Percentiles rank a stretch among this genome's conserved stretches.
Evolutionary conservation across 2,888 invertebrate species (phyloP).

Genomic region (Dicycla oo): DNA sequence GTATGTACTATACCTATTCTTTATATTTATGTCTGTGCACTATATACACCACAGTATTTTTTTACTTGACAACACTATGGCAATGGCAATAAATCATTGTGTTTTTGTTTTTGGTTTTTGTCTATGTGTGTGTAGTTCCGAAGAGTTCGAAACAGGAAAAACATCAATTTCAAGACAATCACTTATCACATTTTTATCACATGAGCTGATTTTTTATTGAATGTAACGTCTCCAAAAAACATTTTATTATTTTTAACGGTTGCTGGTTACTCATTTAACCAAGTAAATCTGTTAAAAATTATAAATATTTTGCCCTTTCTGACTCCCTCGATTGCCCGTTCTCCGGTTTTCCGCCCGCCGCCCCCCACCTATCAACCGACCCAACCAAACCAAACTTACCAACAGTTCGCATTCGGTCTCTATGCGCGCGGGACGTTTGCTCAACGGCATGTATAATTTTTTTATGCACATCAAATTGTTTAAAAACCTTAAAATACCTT

Average conservation of each 20-base stretch:
- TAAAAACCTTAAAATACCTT: slow-evolving; percentile 89
- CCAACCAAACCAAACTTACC: slow-evolving; percentile 82
- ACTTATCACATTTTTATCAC: slow-evolving; percentile 55
- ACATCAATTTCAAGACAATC: slow-evolving; percentile 70
- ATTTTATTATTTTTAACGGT: slow-evolving; percentile 42
- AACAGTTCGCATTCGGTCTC: slow-evolving; percentile 91
- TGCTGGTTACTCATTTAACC: slow-evolving; percentile 7
- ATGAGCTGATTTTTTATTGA: slow-evolving; percentile 35
- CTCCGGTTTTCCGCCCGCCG: slow-evolving; percentile 87
- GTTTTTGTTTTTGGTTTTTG: slow-evolving; percentile 40
- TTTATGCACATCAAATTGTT: slow-evolving; percentile 88
- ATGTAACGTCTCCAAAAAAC: slow-evolving; percentile 31
- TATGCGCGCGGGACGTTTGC: slow-evolving; percentile 88
- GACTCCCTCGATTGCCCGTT: slow-evolving; percentile 84
- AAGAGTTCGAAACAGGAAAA: slow-evolving; percentile 66
- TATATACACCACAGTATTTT: slow-evolving; percentile 41
- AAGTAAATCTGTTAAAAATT: slow-evolving; percentile 56
- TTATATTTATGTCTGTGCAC: no score
- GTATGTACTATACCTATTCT: no score
- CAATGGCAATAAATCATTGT: slow-evolving; percentile 53
- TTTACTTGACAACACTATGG: slow-evolving; percentile 38
- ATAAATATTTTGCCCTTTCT: slow-evolving; percentile 77
- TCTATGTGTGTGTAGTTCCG: slow-evolving; percentile 51
- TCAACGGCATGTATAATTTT: slow-evolving; percentile 88
- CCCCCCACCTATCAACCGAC: slow-evolving; percentile 75